Evolutionary conservation across 2,797 vertebrate species (phyloP).

Genomic region (Clarias fuscus): DNA sequence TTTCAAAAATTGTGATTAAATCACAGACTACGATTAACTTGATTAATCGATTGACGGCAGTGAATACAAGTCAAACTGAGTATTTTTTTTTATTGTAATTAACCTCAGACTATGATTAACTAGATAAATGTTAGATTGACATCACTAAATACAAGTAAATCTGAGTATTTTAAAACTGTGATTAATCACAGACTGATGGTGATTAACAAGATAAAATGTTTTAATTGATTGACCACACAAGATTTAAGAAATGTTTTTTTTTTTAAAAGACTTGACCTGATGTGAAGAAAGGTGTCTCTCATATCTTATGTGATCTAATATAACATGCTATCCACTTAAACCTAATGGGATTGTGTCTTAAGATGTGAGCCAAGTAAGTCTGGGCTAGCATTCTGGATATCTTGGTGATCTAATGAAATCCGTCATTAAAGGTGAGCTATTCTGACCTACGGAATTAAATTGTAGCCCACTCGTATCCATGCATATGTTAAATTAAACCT

Average conservation of each 20-base stretch:
- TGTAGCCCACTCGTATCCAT: not conserved
- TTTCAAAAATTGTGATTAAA: no score
- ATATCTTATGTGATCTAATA: not conserved
- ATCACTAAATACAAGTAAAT: no score
- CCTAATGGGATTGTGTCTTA: not conserved
- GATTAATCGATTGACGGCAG: no score
- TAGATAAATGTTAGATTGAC: no score
- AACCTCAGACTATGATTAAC: no score
- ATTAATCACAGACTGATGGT: no score
- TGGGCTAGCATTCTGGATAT: not conserved
- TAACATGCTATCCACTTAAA: not conserved
- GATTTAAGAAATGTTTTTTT: not conserved
- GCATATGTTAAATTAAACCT: not conserved
- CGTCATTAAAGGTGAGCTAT: not conserved
- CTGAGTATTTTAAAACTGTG: no score
- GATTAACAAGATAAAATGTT: no score
- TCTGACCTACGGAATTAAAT: not conserved
- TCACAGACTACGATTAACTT: no score
- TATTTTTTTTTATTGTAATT: no score
- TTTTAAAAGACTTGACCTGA: not conserved
- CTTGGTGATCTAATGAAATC: not conserved
- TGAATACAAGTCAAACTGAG: no score
- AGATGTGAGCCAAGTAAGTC: not conserved
- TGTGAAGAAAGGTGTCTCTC: not conserved
- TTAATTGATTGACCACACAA: no score